These are phyloP conservation scores for Anoplophora glabripennis DNA, from an alignment of 1,140 invertebrate species.

Conservation along the genomic window DNA sequence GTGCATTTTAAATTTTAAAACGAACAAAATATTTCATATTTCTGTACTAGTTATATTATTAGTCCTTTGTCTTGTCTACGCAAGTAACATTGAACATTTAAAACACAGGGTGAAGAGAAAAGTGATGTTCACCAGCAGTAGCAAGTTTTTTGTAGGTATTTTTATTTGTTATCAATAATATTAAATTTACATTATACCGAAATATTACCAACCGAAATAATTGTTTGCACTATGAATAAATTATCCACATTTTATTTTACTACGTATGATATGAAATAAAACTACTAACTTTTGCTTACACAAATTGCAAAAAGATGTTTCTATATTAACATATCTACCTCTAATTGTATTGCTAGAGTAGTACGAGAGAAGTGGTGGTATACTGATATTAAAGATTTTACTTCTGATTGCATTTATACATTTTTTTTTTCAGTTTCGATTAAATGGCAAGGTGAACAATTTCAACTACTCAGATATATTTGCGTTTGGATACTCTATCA, in stretches of 20 bases:
- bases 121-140: slow-evolving; percentile 40
- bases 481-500: slow-evolving; percentile 38
- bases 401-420: background rate
- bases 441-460: slow-evolving; percentile 39
- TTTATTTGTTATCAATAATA: background rate
- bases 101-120: slow-evolving; percentile 31
- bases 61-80: background rate
- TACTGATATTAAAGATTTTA: too few species aligned
- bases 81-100: background rate
- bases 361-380: background rate
- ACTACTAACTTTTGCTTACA: background rate
- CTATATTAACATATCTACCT: background rate
- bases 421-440: slow-evolving; percentile 29
- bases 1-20: background rate
- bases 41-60: background rate
- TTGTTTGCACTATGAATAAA: too few species aligned
- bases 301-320: background rate
- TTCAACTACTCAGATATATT: slow-evolving; percentile 32
- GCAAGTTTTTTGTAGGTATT: slow-evolving; percentile 42
- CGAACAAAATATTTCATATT: background rate
- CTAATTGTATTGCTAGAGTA: background rate
- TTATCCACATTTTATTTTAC: too few species aligned
- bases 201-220: too few species aligned
- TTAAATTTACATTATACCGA: too few species aligned
- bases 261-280: too few species aligned